Conservation (phyloP, 2,888 invertebrate species). For the Spisula solida region DNA sequence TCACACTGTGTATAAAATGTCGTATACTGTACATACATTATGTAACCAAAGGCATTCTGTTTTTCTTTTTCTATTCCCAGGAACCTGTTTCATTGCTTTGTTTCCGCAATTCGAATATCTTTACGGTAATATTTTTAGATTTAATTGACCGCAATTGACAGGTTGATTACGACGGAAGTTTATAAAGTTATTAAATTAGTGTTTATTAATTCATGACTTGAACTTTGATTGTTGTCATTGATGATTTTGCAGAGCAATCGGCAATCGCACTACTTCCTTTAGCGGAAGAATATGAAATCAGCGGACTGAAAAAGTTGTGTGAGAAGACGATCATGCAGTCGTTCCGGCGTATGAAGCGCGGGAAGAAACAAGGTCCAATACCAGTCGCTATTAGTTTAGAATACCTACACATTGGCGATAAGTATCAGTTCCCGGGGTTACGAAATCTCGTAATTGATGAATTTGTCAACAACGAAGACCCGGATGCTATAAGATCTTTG, state of each 20-base stretch:
- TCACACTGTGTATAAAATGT: too few species aligned
- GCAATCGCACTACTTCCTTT: conserved; percentile 70
- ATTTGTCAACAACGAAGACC: conserved; percentile 67
- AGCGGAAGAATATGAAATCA: conserved; percentile 69
- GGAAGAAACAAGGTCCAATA: conserved; percentile 59
- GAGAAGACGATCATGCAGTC: conserved; percentile 67
- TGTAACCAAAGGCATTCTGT: too few species aligned
- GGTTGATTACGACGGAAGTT: too few species aligned
- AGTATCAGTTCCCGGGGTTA: conserved; percentile 62
- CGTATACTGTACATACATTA: too few species aligned
- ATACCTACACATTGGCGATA: conserved; percentile 68
- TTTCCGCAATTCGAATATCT: too few species aligned
- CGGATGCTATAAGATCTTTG: conserved; percentile 48
- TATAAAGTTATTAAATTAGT: too few species aligned
- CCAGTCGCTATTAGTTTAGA: conserved; percentile 67
- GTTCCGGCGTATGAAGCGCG: conserved; percentile 53
- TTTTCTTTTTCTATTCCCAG: too few species aligned
- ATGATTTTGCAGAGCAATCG: conserved; percentile 64
- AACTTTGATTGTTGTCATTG: too few species aligned
- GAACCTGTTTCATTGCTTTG: too few species aligned
- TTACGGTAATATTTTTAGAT: too few species aligned
- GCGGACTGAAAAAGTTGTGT: conserved; percentile 62
- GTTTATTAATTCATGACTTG: too few species aligned
- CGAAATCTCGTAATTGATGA: conserved; percentile 62
- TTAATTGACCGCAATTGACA: too few species aligned